Evolutionary conservation across 2,113 vertebrate species (phyloP).

Genomic region (Bufo bufo): DNA sequence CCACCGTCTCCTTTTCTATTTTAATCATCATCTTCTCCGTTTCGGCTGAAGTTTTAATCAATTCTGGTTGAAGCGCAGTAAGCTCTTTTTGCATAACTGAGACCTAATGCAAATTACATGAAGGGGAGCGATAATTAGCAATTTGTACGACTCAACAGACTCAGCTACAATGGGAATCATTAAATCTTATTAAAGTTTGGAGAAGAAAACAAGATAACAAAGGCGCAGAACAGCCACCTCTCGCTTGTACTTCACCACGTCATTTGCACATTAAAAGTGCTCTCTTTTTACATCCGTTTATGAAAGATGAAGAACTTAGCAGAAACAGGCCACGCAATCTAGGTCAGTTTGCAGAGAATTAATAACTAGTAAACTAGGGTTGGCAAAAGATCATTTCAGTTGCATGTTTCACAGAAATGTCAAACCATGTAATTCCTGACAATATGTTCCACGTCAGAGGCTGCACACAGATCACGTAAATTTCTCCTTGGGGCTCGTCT

Average conservation of each 20-base stretch:
- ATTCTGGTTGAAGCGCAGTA: constrained; percentile 87
- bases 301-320: background rate
- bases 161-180: constrained; percentile 37
- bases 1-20: constrained; percentile 83
- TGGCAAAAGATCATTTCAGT: background rate
- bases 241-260: background rate
- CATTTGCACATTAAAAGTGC: background rate
- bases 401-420: background rate
- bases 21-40: constrained; percentile 88
- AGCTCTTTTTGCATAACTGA: constrained; percentile 87
- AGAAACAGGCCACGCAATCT: background rate
- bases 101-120: constrained; percentile 72
- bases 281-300: background rate
- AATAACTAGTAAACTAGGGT: background rate
- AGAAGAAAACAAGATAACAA: constrained; percentile 27
- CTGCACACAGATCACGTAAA: no score
- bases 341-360: background rate
- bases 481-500: no score
- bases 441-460: no score
- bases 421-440: background rate
- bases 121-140: constrained; percentile 29
- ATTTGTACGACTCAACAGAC: background rate
- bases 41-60: constrained; percentile 85
- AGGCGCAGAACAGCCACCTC: background rate
- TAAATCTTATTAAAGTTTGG: background rate